Conservation (phyloP, 2,113 vertebrate genomes). For the Nothoprocta pentlandii region DNA sequence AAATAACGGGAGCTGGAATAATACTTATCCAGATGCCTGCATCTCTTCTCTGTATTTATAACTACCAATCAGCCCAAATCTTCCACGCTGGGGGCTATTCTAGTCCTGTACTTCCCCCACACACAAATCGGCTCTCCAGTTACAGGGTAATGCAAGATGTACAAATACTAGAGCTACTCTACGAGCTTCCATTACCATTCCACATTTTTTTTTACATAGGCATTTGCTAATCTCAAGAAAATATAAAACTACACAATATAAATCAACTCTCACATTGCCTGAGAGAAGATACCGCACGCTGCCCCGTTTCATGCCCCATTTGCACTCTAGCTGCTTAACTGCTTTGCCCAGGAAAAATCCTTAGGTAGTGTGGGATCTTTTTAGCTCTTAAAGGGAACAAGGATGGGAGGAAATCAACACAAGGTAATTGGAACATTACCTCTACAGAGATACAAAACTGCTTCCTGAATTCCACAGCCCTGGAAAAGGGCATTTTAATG, state of each 20-base stretch:
- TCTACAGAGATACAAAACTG: background rate
- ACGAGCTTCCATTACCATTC: background rate
- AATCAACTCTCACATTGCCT: background rate
- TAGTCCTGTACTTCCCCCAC: background rate
- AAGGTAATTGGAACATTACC: background rate
- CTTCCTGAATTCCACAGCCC: background rate
- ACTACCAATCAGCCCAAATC: background rate
- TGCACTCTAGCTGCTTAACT: background rate
- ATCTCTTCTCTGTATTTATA: background rate
- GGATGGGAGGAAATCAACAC: background rate
- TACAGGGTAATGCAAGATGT: background rate
- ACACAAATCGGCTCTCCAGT: background rate
- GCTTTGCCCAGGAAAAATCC: background rate
- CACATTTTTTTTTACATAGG: accelerated
- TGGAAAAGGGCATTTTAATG: background rate
- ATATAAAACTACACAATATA: background rate
- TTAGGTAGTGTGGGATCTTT: accelerated
- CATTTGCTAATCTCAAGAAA: background rate
- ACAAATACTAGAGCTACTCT: background rate
- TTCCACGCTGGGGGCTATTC: accelerated
- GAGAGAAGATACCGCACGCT: background rate
- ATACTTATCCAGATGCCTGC: constrained; percentile 23
- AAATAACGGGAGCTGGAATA: constrained; percentile 52
- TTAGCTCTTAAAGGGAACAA: background rate
- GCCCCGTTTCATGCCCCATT: background rate